Evolutionary conservation across 1,140 invertebrate species (phyloP).

Genomic region (Fragariocoptes setiger): DNA sequence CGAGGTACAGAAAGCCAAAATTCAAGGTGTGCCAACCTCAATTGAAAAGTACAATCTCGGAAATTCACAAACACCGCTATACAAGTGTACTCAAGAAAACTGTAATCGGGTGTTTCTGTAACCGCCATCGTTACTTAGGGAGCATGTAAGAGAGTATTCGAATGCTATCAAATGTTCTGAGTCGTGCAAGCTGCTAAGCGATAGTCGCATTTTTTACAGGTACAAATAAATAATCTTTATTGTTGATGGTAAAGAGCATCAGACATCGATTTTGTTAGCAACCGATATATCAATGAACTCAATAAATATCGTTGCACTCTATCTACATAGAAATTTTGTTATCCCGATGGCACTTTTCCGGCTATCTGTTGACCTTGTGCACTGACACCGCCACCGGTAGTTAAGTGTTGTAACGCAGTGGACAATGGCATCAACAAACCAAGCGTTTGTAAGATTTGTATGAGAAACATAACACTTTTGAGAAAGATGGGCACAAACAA

Average conservation of each 20-base stretch:
- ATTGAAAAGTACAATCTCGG: background rate
- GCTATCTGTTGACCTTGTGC: too few species aligned
- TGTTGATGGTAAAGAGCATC: too few species aligned
- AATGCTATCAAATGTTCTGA: constrained; percentile 54
- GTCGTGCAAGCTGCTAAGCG: too few species aligned
- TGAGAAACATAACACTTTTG: background rate
- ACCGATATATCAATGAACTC: too few species aligned
- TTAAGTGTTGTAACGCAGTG: too few species aligned
- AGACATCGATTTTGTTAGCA: too few species aligned
- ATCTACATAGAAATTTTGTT: too few species aligned
- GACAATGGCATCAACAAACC: background rate
- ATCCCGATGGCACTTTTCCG: too few species aligned
- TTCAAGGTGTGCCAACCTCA: background rate
- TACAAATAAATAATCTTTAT: too few species aligned
- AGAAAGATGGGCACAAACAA: background rate
- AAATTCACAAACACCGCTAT: background rate
- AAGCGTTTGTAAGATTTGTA: background rate
- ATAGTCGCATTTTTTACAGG: too few species aligned
- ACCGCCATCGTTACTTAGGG: constrained; percentile 37
- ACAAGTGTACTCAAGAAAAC: constrained; percentile 37
- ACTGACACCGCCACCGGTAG: too few species aligned
- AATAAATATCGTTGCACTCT: too few species aligned
- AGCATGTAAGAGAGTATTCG: constrained; percentile 54
- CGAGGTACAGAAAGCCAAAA: background rate
- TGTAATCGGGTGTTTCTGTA: constrained; percentile 46